A percentile compares a stretch with the other conserved stretches of the same genome.
Evolutionary conservation across 1,140 invertebrate species (phyloP).

Genomic region (Papilio dardanus): DNA sequence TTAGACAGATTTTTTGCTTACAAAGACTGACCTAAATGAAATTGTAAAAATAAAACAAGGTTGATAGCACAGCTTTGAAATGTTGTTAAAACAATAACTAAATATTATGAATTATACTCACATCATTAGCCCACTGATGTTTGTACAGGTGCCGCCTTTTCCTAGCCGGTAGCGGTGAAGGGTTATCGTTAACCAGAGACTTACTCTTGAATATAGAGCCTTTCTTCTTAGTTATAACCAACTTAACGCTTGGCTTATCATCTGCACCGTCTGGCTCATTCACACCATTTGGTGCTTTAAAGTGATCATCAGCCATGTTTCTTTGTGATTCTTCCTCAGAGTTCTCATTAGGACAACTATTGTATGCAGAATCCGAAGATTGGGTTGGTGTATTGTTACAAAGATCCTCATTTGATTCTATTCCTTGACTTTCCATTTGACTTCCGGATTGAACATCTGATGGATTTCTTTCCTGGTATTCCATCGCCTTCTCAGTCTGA

Average conservation of each 20-base stretch:
- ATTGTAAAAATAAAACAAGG: too few relatives aligned
- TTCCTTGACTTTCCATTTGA: constrained; percentile 44
- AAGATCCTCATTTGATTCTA: constrained; percentile 55
- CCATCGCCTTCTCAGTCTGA: not conserved
- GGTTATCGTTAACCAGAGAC: constrained; percentile 86
- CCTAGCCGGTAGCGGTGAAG: constrained; percentile 83
- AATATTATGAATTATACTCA: too few relatives aligned
- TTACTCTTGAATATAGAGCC: constrained; percentile 95
- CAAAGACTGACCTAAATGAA: too few relatives aligned
- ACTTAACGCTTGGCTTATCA: constrained; percentile 83
- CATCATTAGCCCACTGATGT: constrained; percentile 93
- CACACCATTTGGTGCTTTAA: constrained; percentile 74
- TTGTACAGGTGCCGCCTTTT: constrained; percentile 92
- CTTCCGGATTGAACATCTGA: constrained; percentile 50
- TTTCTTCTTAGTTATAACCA: constrained; percentile 89
- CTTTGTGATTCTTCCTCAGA: constrained; percentile 72
- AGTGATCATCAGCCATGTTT: constrained; percentile 66
- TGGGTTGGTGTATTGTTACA: constrained; percentile 58
- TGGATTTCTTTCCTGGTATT: not conserved
- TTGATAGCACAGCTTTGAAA: too few relatives aligned
- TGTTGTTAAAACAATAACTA: too few relatives aligned
- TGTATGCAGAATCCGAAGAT: constrained; percentile 75
- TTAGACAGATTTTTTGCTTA: too few relatives aligned
- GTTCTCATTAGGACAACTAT: constrained; percentile 74
- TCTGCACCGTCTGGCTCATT: constrained; percentile 68